These are phyloP conservation scores for Tympanuchus pallidicinctus DNA, from an alignment of 2,113 vertebrate genomes.

Conservation along the genomic window DNA sequence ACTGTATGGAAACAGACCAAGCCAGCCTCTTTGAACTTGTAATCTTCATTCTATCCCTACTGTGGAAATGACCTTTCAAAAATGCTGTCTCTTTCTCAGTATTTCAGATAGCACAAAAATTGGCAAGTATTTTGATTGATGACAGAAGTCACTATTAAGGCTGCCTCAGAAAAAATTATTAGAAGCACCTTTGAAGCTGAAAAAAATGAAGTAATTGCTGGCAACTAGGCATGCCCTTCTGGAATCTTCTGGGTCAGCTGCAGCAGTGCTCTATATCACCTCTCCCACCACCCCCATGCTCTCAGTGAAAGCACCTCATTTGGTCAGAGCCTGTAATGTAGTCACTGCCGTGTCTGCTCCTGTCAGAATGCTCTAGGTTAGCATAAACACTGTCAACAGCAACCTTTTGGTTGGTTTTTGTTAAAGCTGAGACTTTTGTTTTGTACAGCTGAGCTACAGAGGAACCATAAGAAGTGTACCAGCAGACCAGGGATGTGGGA, in stretches of 20 bases:
- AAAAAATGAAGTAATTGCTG: neutral
- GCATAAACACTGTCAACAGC: neutral
- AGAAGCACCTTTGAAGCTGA: neutral
- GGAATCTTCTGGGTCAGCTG: neutral
- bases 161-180: neutral
- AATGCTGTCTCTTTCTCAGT: neutral
- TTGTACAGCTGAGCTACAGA: neutral
- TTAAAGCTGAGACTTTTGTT: neutral
- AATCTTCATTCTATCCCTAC: neutral
- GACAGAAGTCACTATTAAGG: neutral
- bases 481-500: neutral
- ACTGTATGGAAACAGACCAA: neutral
- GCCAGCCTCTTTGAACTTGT: neutral
- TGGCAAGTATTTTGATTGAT: neutral
- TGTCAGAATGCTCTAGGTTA: neutral
- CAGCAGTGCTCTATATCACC: neutral
- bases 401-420: neutral
- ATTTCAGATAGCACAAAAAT: neutral
- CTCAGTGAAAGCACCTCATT: neutral
- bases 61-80: neutral
- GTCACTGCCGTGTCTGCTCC: neutral
- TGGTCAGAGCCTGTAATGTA: neutral
- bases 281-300: neutral
- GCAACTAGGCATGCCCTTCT: neutral
- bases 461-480: rapidly evolving